Conservation (phyloP, 2,113 vertebrate genomes). For the Crocuta crocuta region DNA sequence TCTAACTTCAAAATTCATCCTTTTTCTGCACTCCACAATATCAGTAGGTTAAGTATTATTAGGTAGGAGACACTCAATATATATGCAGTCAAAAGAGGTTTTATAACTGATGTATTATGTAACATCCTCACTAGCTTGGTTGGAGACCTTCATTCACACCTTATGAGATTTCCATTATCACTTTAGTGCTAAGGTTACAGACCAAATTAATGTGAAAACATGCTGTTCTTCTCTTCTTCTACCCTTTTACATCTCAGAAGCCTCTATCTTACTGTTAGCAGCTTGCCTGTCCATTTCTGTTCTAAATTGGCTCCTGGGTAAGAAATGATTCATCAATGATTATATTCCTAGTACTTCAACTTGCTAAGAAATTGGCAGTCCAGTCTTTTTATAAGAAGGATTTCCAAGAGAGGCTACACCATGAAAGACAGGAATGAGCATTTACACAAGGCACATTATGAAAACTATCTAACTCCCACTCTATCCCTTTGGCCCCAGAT, state of each 20-base stretch:
- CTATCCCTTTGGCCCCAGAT: not conserved
- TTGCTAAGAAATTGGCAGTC: not conserved
- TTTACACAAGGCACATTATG: not conserved
- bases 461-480: not conserved
- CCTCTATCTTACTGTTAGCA: constrained; percentile 48
- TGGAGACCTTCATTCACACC: constrained; percentile 53
- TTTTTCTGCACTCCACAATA: not conserved
- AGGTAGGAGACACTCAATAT: not conserved
- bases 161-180: constrained; percentile 68
- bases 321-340: not conserved
- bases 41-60: constrained; percentile 53
- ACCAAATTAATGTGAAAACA: constrained; percentile 60
- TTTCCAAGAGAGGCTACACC: not conserved
- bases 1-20: constrained; percentile 47
- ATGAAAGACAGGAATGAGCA: not conserved
- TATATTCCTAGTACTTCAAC: constrained; percentile 20
- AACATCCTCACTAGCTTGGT: constrained; percentile 33
- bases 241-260: constrained; percentile 1
- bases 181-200: constrained; percentile 51
- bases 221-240: constrained; percentile 55
- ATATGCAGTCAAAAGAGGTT: constrained; percentile 30
- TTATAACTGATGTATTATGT: constrained; percentile 57
- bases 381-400: not conserved
- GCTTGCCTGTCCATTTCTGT: constrained; percentile 47
- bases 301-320: constrained; percentile 60